Evolutionary conservation across 1,140 invertebrate genomes (phyloP).

Genomic region (Halotydeus destructor): DNA sequence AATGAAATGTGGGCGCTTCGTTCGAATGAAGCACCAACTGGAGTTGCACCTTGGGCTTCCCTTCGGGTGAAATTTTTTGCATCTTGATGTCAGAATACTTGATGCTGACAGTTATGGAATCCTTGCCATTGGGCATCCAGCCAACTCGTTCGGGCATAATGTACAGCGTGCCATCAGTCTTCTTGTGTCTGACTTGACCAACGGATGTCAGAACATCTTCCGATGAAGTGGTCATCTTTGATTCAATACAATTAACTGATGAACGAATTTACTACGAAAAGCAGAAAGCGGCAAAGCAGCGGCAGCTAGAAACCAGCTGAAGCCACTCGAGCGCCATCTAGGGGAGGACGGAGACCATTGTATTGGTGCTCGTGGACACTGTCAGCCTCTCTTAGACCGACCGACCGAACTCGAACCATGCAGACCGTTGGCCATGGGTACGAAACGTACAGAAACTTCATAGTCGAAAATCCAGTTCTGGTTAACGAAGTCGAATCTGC

Average conservation of each 20-base stretch:
- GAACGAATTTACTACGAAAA: no score
- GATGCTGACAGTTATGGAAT: constrained; percentile 74
- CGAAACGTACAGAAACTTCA: constrained; percentile 13
- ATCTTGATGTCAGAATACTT: constrained; percentile 88
- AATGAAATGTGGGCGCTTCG: constrained; percentile 88
- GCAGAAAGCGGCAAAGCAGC: no score
- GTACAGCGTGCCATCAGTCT: constrained; percentile 83
- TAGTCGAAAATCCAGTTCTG: constrained; percentile 14
- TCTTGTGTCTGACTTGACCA: constrained; percentile 76
- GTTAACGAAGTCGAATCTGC: constrained; percentile 17
- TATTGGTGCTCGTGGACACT: no score
- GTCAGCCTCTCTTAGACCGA: no score
- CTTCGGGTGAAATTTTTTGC: constrained; percentile 95
- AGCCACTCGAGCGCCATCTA: no score
- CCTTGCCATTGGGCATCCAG: constrained; percentile 76
- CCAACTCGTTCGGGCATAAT: constrained; percentile 83
- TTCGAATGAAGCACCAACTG: constrained; percentile 88
- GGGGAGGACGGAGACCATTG: no score
- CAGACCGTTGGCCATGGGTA: no score
- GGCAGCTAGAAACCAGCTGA: no score
- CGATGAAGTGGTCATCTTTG: constrained; percentile 16
- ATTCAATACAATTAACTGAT: no score
- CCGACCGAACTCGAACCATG: no score
- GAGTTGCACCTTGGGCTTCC: constrained; percentile 94
- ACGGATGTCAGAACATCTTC: constrained; percentile 87